Percentiles rank a stretch among this genome's conserved stretches.
Evolutionary conservation across 2,888 invertebrate genomes (phyloP).

Genomic region (Xestobium rufovillosum): DNA sequence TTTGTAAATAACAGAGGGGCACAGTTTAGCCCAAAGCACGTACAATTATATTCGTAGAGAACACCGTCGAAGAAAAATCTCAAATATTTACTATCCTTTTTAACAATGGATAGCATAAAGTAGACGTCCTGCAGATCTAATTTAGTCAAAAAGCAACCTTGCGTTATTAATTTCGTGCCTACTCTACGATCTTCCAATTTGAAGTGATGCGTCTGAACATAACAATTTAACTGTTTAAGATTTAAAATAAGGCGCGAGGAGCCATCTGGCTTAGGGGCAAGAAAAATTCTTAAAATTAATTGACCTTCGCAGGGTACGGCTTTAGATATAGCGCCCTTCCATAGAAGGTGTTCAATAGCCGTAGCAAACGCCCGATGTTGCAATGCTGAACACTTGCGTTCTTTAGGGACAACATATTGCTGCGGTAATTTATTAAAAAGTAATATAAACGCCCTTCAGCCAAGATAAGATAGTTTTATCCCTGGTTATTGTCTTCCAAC

Average conservation of each 20-base stretch:
- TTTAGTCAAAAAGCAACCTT: constrained; percentile 16
- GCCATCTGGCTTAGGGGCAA: constrained; percentile 13
- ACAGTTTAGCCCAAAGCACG: constrained; percentile 24
- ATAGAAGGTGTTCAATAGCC: too few relatives aligned
- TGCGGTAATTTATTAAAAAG: constrained; percentile 6
- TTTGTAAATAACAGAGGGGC: constrained; percentile 27
- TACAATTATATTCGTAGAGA: constrained; percentile 22
- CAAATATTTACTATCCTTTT: constrained; percentile 21
- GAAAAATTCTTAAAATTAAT: constrained; percentile 15
- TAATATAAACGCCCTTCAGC: constrained; percentile 6
- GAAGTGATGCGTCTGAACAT: constrained; percentile 22
- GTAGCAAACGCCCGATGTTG: too few relatives aligned
- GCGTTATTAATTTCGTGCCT: constrained; percentile 15
- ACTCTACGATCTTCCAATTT: constrained; percentile 25
- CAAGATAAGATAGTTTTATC: constrained; percentile 7
- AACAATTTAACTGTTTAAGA: constrained; percentile 21
- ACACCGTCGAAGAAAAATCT: constrained; percentile 23
- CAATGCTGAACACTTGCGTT: too few relatives aligned
- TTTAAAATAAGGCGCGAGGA: constrained; percentile 9
- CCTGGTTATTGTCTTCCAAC: constrained; percentile 4
- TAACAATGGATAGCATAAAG: constrained; percentile 20
- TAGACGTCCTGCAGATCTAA: constrained; percentile 20
- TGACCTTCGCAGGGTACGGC: constrained; percentile 12
- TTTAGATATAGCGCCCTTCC: constrained; percentile 12
- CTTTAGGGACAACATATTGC: too few relatives aligned